These are phyloP conservation scores for Tetramorium parvispinum DNA, from an alignment of 1,140 invertebrate species.

Conservation along the genomic window DNA sequence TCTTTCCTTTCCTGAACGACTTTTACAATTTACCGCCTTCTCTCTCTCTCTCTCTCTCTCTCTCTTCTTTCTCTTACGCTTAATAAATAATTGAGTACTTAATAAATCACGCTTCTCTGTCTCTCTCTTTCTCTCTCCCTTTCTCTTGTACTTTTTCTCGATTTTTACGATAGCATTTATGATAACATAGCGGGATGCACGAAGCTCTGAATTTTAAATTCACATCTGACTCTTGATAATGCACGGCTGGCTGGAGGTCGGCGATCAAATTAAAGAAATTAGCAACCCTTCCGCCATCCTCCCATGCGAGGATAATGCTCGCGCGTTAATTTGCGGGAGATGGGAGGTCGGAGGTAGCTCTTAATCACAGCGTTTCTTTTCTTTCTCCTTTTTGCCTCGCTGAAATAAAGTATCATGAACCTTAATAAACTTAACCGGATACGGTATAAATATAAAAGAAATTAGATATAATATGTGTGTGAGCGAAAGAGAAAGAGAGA, in stretches of 20 bases:
- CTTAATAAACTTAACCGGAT: background rate
- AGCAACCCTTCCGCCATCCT: constrained; percentile 56
- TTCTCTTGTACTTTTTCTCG: constrained; percentile 43
- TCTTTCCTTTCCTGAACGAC: background rate
- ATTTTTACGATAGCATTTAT: constrained; percentile 36
- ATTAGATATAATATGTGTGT: background rate
- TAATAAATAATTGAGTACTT: background rate
- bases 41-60: constrained; percentile 15
- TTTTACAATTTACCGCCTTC: background rate
- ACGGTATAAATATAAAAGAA: background rate
- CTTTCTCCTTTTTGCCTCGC: background rate
- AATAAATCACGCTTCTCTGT: constrained; percentile 49
- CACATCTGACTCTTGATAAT: constrained; percentile 60
- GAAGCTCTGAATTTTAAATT: constrained; percentile 66
- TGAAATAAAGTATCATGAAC: background rate
- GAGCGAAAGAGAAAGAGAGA: background rate
- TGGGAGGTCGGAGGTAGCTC: background rate
- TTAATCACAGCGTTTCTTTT: constrained; percentile 28
- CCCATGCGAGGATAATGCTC: background rate
- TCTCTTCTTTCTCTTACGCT: constrained; percentile 18
- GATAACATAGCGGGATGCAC: constrained; percentile 13
- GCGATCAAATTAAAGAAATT: constrained; percentile 75
- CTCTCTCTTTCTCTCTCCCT: constrained; percentile 50
- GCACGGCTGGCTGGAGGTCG: constrained; percentile 11
- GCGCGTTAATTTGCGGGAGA: constrained; percentile 25